Evolutionary conservation across 2,888 invertebrate genomes (phyloP).

Genomic region (Drosophila nr. perissopoda): DNA sequence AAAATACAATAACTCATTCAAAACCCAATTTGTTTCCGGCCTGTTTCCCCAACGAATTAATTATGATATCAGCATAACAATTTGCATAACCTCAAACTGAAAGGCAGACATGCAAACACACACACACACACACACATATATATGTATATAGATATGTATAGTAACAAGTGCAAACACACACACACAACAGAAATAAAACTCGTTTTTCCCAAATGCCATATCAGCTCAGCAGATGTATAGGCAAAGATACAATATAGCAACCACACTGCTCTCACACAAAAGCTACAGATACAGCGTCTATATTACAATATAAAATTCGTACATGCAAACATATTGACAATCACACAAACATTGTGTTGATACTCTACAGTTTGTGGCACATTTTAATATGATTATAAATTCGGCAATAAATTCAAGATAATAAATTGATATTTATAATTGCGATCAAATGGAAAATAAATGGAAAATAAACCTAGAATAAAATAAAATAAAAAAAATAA

Average conservation of each 20-base stretch:
- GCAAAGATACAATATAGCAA: constrained; percentile 73
- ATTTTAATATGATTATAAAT: neutral
- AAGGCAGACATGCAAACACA: constrained; percentile 57
- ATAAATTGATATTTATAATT: neutral
- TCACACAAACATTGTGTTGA: constrained; percentile 17
- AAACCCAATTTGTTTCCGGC: constrained; percentile 79
- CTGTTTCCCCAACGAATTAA: constrained; percentile 79
- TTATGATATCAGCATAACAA: constrained; percentile 81
- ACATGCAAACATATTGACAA: constrained; percentile 12
- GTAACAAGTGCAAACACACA: constrained; percentile 4
- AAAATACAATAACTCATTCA: constrained; percentile 80
- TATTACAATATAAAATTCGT: constrained; percentile 58
- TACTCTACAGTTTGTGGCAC: constrained; percentile 7
- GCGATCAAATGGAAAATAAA: neutral
- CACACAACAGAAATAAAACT: constrained; percentile 68
- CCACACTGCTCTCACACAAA: constrained; percentile 22
- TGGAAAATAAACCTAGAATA: neutral
- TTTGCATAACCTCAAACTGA: constrained; percentile 81
- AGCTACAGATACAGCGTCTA: constrained; percentile 49
- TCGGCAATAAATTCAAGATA: neutral
- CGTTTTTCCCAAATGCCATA: constrained; percentile 77
- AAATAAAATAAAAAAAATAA: neutral
- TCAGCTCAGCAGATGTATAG: constrained; percentile 76
- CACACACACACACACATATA: neutral
- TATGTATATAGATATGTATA: neutral